These are phyloP conservation scores for Scaptomyza caliginosa DNA, from an alignment of 2,888 invertebrate genomes.

Conservation along the genomic window DNA sequence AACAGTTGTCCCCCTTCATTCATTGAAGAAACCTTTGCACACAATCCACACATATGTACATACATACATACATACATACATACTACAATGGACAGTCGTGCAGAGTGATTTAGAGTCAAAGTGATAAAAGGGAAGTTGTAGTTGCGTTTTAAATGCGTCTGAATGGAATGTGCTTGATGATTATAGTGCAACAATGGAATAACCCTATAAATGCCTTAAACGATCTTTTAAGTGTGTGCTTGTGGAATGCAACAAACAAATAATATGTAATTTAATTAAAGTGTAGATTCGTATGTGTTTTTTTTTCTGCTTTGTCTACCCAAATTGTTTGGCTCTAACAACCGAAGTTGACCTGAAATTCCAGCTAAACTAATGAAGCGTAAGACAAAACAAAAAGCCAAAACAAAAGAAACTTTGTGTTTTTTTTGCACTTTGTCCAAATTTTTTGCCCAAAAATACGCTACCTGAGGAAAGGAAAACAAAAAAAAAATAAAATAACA, in stretches of 20 bases:
- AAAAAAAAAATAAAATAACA: neutral
- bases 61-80: neutral
- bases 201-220: constrained; percentile 7
- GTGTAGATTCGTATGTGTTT: neutral
- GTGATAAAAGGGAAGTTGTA: constrained; percentile 24
- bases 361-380: constrained; percentile 69
- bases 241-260: constrained; percentile 1
- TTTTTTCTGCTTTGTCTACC: constrained; percentile 28
- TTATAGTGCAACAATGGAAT: constrained; percentile 21
- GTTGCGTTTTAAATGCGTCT: constrained; percentile 11
- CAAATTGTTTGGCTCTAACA: constrained; percentile 21
- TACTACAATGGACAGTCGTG: constrained; percentile 47
- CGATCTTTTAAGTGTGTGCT: constrained; percentile 8
- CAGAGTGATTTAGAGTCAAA: constrained; percentile 44
- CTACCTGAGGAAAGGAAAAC: too few relatives aligned
- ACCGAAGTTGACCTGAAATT: constrained; percentile 66
- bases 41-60: constrained; percentile 10
- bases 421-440: constrained; percentile 53
- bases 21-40: constrained; percentile 67
- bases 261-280: constrained; percentile 1
- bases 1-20: constrained; percentile 55
- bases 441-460: constrained; percentile 34
- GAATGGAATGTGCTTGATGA: constrained; percentile 8
- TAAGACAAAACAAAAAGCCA: constrained; percentile 26
- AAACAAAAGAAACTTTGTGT: constrained; percentile 41